Base-by-base conservation (phyloP, 1,140 invertebrate genomes). In the Nomia melanderi region DNA sequence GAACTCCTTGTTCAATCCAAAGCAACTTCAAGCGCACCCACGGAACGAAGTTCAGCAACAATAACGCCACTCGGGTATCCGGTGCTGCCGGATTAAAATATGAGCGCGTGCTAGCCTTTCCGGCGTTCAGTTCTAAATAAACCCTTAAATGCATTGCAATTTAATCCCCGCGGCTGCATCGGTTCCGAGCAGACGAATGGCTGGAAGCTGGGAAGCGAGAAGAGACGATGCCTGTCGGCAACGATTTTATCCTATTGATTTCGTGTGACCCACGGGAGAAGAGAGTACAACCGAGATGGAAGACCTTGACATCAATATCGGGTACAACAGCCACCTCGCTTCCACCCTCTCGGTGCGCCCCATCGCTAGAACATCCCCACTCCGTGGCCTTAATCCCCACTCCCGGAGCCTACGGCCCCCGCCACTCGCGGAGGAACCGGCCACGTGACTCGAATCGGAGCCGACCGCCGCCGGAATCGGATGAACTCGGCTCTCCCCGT, bases 231-330 rank as follows among this genome's bases (percentile, higher is more conserved):
- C 62, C 57, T 78, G 79, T 77, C 79, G 79, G 50, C 44, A 72
- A 82, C 81, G 84, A 85, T 87, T 88, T 88, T 76, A 83, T 88
- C 74, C 71, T 87, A 88, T 88, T 85, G 87, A 87, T 88, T 87
- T 81, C 78, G 79, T 71, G 69, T 59, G 81, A 63, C 63, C 66
- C 77, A 78, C 62, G 59, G 69, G 56, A 72, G 64, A 83, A 66
- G 44, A 77, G 82, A 84, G 74, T 80, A 79, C 82, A 74, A 74
- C 73, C 85, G 83, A 84, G 84, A 85, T 82, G 82, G 78, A 78
- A 79, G 82, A 88, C 87, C 87, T 88, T 88, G 87, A 87, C 87
- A 88, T 87, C 84, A 81, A 88, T 88, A 82, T 80, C 70, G 66
- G 66, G 72, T 69, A 83, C 77, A 83, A 84, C 81, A 84, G 77